These are phyloP conservation scores for Nematolebias whitei DNA, from an alignment of 2,113 vertebrate species.

Conservation along the genomic window DNA sequence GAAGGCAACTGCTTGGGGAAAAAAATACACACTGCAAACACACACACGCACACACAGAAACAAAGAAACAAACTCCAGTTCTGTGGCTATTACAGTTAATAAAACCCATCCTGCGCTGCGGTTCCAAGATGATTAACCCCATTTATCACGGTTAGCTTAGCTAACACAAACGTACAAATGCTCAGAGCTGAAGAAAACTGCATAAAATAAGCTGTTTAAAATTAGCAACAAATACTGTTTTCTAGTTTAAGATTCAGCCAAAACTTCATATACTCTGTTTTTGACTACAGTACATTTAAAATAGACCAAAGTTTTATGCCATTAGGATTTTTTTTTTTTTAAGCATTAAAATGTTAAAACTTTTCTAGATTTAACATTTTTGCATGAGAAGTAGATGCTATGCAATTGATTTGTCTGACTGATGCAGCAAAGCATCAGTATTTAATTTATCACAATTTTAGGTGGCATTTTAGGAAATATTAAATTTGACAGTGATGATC, in stretches of 20 bases:
- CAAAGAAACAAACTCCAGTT: constrained; percentile 34
- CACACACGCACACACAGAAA: constrained; percentile 19
- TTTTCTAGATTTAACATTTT: too few species aligned
- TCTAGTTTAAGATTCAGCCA: not conserved
- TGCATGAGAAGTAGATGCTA: not conserved
- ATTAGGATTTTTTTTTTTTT: too few species aligned
- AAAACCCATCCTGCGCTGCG: constrained; percentile 50
- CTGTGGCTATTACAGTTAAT: constrained; percentile 60
- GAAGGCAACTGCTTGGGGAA: not conserved
- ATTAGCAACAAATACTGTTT: not conserved
- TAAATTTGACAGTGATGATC: not conserved
- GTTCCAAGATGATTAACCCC: constrained; percentile 61
- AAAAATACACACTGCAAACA: not conserved
- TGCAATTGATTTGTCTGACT: not conserved
- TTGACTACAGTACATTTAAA: not conserved
- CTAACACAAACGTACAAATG: constrained; percentile 20
- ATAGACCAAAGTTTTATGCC: not conserved
- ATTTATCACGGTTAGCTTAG: constrained; percentile 62
- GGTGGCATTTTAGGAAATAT: not conserved
- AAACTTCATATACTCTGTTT: not conserved
- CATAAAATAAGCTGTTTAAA: not conserved
- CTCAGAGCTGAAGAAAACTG: constrained; percentile 6
- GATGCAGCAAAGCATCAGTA: not conserved
- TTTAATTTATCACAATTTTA: not conserved
- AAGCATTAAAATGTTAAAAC: too few species aligned